Evolutionary conservation across 2,888 invertebrate species (phyloP), one percentile per base, ranked within the genome.

Genomic region (Petrolisthes manimaculis): DNA sequence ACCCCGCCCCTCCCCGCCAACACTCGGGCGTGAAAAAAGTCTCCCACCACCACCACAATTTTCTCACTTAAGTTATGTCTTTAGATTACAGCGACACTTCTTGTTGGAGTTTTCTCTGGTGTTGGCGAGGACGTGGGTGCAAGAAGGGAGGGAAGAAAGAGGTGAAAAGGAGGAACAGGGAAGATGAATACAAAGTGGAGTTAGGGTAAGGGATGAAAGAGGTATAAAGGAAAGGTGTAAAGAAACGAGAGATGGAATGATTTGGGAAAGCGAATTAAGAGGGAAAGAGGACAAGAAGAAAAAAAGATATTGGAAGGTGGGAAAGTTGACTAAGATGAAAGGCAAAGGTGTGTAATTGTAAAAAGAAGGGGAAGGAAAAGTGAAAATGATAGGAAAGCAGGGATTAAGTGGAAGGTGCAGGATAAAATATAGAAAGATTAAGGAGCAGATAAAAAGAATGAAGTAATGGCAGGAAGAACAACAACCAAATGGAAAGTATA

Each of bases 71-170:
- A 83, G 51, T 83, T 83, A 83, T 83, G 67, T 12, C 83, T 74
- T 83, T 54, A 83, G 83, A 83, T 83, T 83, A 83, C 83, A 83
- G 71, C 74, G 74, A 83, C 74, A 83, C 71, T 71, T 71, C 71
- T 71, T 71, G 14, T 71, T 14, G 71, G n/a, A 71, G 14, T 71
- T 71, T 71, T 71, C 71, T 71, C 71, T 21, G 18, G 71, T 21
- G 71, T 1, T 6, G 14, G n/a, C 61, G 61, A 18, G 12, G 61
- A 12, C 0, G 61, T 9, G 61, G 61, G 61, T 18, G 61, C 1
- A 12, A 12, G 61, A 18, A 18, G 61, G 61, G 61, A 18, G 61
- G 61, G 61, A 9, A 61, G 61, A 61, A 18, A 61, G 61, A 18
- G 18, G 61, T 9, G 61, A 18, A 37, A 37, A 37, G 37, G 37